Percentiles rank a stretch among this genome's conserved stretches.
Evolutionary conservation across 2,888 invertebrate genomes (phyloP).

Genomic region (Octodonta nipae): DNA sequence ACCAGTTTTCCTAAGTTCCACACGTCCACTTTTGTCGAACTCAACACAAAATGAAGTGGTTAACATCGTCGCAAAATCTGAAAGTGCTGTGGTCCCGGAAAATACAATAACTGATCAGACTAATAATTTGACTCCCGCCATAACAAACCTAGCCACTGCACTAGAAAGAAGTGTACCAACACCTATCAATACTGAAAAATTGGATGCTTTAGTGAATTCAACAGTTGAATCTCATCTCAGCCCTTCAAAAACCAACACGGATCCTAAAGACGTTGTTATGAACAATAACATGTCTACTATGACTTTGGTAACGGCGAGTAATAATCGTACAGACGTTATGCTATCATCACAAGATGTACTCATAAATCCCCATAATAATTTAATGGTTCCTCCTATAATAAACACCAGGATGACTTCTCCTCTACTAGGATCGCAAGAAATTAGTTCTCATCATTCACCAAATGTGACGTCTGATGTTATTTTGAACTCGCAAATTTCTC

Average conservation of each 20-base stretch:
- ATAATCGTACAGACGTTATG: conserved; percentile 16
- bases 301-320: conserved; percentile 7
- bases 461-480: conserved; percentile 46
- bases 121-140: conserved; percentile 31
- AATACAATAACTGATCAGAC: conserved; percentile 19
- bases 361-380: conserved; percentile 26
- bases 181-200: conserved; percentile 34
- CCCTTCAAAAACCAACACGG: conserved; percentile 23
- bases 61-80: conserved; percentile 25
- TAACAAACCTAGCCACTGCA: conserved; percentile 25
- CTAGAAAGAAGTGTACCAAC: conserved; percentile 20
- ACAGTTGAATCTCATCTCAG: conserved; percentile 41
- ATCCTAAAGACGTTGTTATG: conserved; percentile 21
- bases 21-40: conserved; percentile 18
- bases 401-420: conserved; percentile 22
- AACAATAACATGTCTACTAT: conserved; percentile 13
- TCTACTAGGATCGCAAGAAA: conserved; percentile 27
- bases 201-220: conserved; percentile 49
- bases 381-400: conserved; percentile 24
- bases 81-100: conserved; percentile 25
- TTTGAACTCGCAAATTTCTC: conserved; percentile 47
- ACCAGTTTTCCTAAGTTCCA: conserved; percentile 20
- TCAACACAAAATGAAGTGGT: conserved; percentile 20
- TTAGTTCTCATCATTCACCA: conserved; percentile 26
- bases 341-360: conserved; percentile 32